Conservation (phyloP, 2,888 invertebrate species). For the Spodoptera littoralis region DNA sequence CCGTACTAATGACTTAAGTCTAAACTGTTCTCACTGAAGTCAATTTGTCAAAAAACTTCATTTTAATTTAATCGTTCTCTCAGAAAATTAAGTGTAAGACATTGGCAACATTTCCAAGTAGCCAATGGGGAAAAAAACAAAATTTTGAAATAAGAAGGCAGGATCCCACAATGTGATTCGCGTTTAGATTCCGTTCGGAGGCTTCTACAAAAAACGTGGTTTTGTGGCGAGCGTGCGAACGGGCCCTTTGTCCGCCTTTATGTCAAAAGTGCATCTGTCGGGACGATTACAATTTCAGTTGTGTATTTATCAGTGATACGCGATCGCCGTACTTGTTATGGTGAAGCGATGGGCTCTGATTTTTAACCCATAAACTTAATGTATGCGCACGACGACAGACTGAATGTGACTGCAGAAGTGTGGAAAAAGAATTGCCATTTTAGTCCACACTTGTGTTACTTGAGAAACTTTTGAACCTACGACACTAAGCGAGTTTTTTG, state of each 20-base stretch:
- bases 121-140: constrained; percentile 50
- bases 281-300: constrained; percentile 74
- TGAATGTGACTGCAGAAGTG: constrained; percentile 16
- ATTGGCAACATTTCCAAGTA: constrained; percentile 55
- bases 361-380: constrained; percentile 28
- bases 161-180: constrained; percentile 80
- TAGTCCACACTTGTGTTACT: neutral
- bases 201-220: constrained; percentile 76
- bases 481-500: neutral
- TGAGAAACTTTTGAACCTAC: neutral
- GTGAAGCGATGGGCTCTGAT: constrained; percentile 21
- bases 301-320: constrained; percentile 59
- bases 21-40: constrained; percentile 36
- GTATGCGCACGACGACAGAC: constrained; percentile 22
- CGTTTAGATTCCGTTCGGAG: constrained; percentile 79
- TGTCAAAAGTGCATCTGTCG: constrained; percentile 81
- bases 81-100: constrained; percentile 54
- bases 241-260: constrained; percentile 74
- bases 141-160: constrained; percentile 62
- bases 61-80: constrained; percentile 52
- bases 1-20: constrained; percentile 24
- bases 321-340: constrained; percentile 37
- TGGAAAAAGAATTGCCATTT: constrained; percentile 10
- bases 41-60: constrained; percentile 41
- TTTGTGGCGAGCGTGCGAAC: constrained; percentile 84